phyloP scores from a whole-genome alignment of 2,797 vertebrate species.

The Aeoliscus strigatus region DNA sequence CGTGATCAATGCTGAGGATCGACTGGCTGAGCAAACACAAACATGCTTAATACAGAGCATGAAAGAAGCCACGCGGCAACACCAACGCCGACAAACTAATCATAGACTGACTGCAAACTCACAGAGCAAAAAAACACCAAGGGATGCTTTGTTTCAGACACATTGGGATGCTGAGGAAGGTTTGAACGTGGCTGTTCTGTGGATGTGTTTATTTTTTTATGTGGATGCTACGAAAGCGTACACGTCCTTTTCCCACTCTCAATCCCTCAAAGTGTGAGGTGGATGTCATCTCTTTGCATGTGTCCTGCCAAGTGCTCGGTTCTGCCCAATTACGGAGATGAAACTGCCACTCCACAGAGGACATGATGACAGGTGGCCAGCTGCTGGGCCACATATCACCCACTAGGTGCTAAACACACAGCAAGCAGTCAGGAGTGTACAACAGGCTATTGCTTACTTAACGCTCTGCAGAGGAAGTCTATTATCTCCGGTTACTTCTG shows the following conservation, averaged over 20 bases:
- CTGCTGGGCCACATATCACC: slow-evolving; percentile 40
- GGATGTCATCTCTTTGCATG: slow-evolving; percentile 57
- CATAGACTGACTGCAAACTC: slow-evolving; percentile 36
- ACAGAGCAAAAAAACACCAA: slow-evolving; percentile 7
- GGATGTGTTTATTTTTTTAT: slow-evolving; percentile 2
- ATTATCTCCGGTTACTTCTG: slow-evolving; percentile 24
- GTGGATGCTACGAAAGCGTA: slow-evolving; percentile 14
- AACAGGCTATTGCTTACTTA: slow-evolving; percentile 17
- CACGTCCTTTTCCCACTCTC: slow-evolving; percentile 43
- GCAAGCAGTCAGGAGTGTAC: slow-evolving; percentile 23
- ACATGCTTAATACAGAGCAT: slow-evolving; percentile 49
- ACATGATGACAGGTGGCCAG: slow-evolving; percentile 28
- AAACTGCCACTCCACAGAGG: slow-evolving; percentile 53
- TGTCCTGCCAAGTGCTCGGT: slow-evolving; percentile 43
- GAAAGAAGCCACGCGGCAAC: slow-evolving; percentile 43
- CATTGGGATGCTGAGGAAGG: slow-evolving; percentile 10
- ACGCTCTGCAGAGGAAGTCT: slow-evolving; percentile 20
- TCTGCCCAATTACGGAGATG: slow-evolving; percentile 60
- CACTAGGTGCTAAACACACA: slow-evolving; percentile 54
- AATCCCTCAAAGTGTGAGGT: slow-evolving; percentile 44
- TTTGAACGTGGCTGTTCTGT: not conserved
- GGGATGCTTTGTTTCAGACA: slow-evolving; percentile 23
- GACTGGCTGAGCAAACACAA: slow-evolving; percentile 69
- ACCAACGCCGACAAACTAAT: slow-evolving; percentile 44
- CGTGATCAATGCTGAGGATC: slow-evolving; percentile 64